These are phyloP conservation scores for Oryzaephilus surinamensis DNA, from an alignment of 1,140 invertebrate genomes.

Conservation along the genomic window DNA sequence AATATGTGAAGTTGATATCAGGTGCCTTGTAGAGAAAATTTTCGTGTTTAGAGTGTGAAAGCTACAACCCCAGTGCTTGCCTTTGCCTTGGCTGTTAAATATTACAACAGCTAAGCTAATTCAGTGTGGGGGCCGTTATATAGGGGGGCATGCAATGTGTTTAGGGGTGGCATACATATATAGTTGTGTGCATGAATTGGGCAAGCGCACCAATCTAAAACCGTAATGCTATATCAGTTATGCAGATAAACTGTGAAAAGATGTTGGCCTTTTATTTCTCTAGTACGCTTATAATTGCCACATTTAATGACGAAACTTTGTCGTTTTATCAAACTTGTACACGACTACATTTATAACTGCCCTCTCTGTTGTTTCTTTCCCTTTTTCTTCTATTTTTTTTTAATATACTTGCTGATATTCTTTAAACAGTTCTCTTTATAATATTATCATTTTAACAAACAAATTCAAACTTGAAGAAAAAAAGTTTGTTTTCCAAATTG, in stretches of 20 bases:
- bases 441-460: too few species aligned
- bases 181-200: too few species aligned
- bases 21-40: slow-evolving; percentile 11
- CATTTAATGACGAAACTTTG: slow-evolving; percentile 6
- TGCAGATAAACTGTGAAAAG: slow-evolving; percentile 19
- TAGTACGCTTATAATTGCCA: slow-evolving; percentile 3
- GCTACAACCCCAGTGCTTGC: slow-evolving; percentile 11
- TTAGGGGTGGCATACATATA: too few species aligned
- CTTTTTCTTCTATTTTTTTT: too few species aligned
- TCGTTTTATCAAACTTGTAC: slow-evolving; percentile 3
- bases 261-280: slow-evolving; percentile 8
- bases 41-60: slow-evolving; percentile 11
- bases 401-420: too few species aligned
- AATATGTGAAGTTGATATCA: slow-evolving; percentile 9
- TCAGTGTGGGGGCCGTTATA: slow-evolving; percentile 17
- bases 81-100: slow-evolving; percentile 17
- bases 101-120: slow-evolving; percentile 22
- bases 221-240: slow-evolving; percentile 18
- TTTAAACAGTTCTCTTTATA: too few species aligned
- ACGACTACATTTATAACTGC: too few species aligned
- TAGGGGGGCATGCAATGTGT: too few species aligned
- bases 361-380: too few species aligned
- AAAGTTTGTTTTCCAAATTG: too few species aligned
- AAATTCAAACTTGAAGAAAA: too few species aligned
- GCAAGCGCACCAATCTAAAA: slow-evolving; percentile 9